Evolutionary conservation across 2,113 vertebrate species (phyloP).

Genomic region (Colius striatus): DNA sequence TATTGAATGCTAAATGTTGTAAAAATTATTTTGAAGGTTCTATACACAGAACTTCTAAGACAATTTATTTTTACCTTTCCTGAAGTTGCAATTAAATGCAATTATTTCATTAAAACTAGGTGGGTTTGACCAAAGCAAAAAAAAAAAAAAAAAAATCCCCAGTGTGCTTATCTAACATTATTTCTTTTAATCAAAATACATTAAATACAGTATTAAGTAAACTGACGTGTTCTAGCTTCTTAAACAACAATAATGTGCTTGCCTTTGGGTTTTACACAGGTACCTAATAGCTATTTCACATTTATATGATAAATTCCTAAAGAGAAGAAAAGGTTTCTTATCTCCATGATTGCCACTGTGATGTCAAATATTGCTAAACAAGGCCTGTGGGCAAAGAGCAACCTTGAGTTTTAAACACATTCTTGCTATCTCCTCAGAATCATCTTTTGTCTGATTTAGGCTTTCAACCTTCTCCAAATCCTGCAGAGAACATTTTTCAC

Average conservation of each 20-base stretch:
- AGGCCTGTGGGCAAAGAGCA: neutral
- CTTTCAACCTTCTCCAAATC: neutral
- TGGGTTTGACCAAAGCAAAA: neutral
- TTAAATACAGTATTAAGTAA: neutral
- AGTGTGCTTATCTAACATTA: neutral
- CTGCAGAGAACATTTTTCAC: neutral
- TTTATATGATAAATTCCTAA: neutral
- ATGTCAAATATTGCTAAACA: neutral
- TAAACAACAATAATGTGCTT: neutral
- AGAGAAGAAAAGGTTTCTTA: neutral
- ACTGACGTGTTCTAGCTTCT: neutral
- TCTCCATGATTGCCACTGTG: neutral
- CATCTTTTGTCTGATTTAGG: neutral
- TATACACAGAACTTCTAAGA: neutral
- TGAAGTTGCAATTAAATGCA: neutral
- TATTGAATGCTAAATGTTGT: neutral
- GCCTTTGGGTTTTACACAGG: neutral
- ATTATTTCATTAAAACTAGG: neutral
- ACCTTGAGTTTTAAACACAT: neutral
- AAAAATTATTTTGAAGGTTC: neutral
- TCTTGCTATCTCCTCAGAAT: neutral
- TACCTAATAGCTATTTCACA: neutral
- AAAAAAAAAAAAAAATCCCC: neutral
- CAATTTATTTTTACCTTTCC: neutral
- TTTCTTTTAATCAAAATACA: neutral